Base-by-base conservation (phyloP, 1,140 invertebrate genomes). In the Cotesia typhae region DNA sequence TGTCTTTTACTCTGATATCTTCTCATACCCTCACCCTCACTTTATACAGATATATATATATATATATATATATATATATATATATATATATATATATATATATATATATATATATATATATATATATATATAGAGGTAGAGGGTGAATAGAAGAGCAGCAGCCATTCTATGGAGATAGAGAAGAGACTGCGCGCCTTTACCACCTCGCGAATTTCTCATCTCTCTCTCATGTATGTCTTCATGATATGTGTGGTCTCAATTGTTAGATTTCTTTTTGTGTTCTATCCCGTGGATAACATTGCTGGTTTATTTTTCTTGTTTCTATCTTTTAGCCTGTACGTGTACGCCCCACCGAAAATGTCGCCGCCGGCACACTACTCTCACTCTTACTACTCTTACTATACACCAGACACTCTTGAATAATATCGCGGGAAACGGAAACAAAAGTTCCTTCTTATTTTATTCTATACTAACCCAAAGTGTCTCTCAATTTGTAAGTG, bases 401-500 rank as follows among this genome's bases (percentile, higher is more conserved):
- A 28, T 28, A 28, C 28, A n/a, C 51, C 12, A 52, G 68, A 70
- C 64, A 70, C 53, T 67, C 73, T 70, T 74, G 73, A 74, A 74
- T 74, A 74, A 74, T 74, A 74, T 71, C 73, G 68, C 35, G 68
- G 73, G 51, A 52, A 74, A 57, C 53, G 61, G 68, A 74, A 70
- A 66, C 61, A 71, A 66, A 74, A 74, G 68, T 74, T 74, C 36
- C 36, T 38, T 20, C 51, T 20, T 51, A 61, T 63, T 20, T 47
- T 47, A 47, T 47, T 47, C 7, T 47, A 47, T 47, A 47, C 41
- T 28, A 37, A 70, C 52, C 67, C 47, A 69, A 70, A 73, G 71
- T 73, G 72, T 74, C 68, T 70, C 73, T 74, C 73, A 74, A 74
- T 74, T 74, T 71, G 68, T 74, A 71, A 74, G 73, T 74, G 73